Evolutionary conservation across 2,113 vertebrate genomes (phyloP), one percentile per base, ranked within the genome.

Genomic region (Benitochromis conjunctus): DNA sequence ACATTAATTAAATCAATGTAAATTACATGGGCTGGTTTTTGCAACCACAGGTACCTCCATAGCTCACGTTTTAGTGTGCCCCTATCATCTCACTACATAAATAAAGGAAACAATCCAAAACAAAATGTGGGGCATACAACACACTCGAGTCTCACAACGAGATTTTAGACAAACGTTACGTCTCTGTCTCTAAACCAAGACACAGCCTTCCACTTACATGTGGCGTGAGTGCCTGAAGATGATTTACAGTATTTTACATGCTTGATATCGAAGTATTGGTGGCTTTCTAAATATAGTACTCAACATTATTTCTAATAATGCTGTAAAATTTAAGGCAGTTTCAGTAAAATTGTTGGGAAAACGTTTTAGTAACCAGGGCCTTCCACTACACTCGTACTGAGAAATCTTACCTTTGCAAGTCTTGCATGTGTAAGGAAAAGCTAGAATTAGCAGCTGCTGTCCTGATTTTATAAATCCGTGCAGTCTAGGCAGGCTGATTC

Each of bases 401-500:
- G 71, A 76, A 38, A 79, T 38, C 51, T 79, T 55, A 79, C 76
- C 76, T 79, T 79, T 79, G 31, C 29, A 1, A 55, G 31, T 19
- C 26, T 76, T 76, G 71, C 46, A 34, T 76, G 48, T 36, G 48
- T 36, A 55, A 54, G 31, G 58, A 64, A 48, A 3, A 51, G 43
- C 53, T 71, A 10, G 51, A 43, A 80, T 60, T 24, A 16, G 24
- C 51, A 36, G 41, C 53, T 21, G 60, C 43, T 86, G 74, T 18
- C 84, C 87, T 82, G 71, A 76, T 91, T 91, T 66, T 21, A 19
- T 55, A 46, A 85, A 83, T 69, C 56, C 29, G 16, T 29, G 8
- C 18, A 3, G 34, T 56, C 69, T 51, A 76, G 48, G 46, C 7
- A 13, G 64, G 2, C 56, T 26, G 76, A 6, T 69, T 62, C 64